Conservation (phyloP, 2,888 invertebrate species). For the Ypsolopha sequella region DNA sequence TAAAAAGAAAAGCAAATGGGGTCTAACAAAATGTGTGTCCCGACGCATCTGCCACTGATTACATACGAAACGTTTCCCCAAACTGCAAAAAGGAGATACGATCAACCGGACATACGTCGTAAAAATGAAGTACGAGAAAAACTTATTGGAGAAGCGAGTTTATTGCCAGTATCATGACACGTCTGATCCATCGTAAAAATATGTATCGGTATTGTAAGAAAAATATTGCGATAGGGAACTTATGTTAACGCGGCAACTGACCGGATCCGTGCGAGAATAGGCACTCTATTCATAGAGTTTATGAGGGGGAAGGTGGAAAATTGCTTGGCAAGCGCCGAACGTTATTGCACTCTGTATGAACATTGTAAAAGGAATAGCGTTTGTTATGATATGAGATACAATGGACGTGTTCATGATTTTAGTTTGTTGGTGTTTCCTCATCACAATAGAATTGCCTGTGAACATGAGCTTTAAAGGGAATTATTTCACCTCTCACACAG, state of each 20-base stretch:
- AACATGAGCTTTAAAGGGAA: too few relatives aligned
- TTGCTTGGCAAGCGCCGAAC: not conserved
- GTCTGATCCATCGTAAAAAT: constrained; percentile 6
- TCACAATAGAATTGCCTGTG: too few relatives aligned
- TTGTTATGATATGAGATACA: constrained; percentile 2
- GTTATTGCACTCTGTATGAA: constrained; percentile 1
- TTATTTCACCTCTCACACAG: too few relatives aligned
- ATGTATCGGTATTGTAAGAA: constrained; percentile 5
- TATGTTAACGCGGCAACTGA: constrained; percentile 4
- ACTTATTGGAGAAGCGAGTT: constrained; percentile 5
- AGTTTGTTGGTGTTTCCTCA: not conserved
- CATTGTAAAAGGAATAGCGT: not conserved
- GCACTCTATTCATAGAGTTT: not conserved
- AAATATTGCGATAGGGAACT: constrained; percentile 3
- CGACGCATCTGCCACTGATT: not conserved
- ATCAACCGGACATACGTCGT: constrained; percentile 3
- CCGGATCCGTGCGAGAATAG: constrained; percentile 1
- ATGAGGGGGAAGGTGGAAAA: not conserved
- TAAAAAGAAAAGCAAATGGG: too few relatives aligned
- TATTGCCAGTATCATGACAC: constrained; percentile 5
- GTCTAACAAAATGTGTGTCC: too few relatives aligned
- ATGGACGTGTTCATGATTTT: not conserved
- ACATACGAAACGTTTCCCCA: not conserved
- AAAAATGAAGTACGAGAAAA: constrained; percentile 3
- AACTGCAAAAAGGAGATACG: not conserved